phyloP scores from a whole-genome alignment of 1,140 invertebrate species.

The Drosophila sproati region DNA sequence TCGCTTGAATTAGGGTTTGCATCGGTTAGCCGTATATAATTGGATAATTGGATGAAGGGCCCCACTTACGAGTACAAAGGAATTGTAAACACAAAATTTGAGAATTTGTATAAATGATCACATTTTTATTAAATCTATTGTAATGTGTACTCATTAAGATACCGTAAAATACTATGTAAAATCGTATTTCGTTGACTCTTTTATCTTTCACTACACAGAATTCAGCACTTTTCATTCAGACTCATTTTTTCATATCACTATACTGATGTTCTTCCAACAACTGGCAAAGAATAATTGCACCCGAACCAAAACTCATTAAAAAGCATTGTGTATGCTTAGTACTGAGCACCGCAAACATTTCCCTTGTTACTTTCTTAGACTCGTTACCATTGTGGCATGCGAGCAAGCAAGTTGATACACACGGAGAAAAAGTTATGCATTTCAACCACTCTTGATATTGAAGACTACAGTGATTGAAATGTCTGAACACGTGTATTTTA shows the following conservation, averaged over 20 bases:
- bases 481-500: too few relatives aligned
- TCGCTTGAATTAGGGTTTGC: neutral
- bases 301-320: slow-evolving; percentile 77
- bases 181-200: too few relatives aligned
- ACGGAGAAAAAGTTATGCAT: neutral
- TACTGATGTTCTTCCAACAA: slow-evolving; percentile 32
- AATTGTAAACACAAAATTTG: too few relatives aligned
- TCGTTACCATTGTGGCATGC: slow-evolving; percentile 19
- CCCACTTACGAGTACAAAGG: too few relatives aligned
- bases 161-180: too few relatives aligned
- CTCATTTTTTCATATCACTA: slow-evolving; percentile 6
- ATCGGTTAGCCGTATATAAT: neutral
- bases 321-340: slow-evolving; percentile 16
- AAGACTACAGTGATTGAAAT: too few relatives aligned
- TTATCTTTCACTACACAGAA: neutral
- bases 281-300: slow-evolving; percentile 59
- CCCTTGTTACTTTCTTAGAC: slow-evolving; percentile 28
- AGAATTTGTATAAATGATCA: too few relatives aligned
- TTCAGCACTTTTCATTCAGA: neutral
- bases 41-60: neutral
- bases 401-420: neutral
- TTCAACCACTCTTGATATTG: too few relatives aligned
- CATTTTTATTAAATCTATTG: too few relatives aligned
- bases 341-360: slow-evolving; percentile 31
- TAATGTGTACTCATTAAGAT: too few relatives aligned